Conservation (phyloP, 2,797 vertebrate genomes). For the Gephyroberyx darwinii region DNA sequence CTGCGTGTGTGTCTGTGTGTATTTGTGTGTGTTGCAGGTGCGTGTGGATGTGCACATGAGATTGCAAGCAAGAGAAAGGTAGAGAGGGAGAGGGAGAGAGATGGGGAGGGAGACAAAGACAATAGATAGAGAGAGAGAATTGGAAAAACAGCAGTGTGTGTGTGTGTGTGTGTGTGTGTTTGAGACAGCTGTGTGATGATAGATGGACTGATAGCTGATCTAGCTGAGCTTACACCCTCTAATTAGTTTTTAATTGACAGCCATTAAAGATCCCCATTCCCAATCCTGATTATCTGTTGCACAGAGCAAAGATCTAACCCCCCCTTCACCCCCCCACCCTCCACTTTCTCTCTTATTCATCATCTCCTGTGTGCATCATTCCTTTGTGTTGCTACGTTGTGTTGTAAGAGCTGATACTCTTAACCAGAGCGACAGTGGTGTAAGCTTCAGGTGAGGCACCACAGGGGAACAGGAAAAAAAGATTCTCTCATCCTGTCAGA, state of each 20-base stretch:
- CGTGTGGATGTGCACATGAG: constrained; percentile 7
- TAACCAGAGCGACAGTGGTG: too few species aligned
- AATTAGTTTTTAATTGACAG: constrained; percentile 85
- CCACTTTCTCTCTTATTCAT: constrained; percentile 31
- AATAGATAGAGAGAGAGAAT: neutral
- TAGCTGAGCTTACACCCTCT: constrained; percentile 76
- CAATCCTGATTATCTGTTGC: constrained; percentile 77
- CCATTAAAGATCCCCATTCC: constrained; percentile 81
- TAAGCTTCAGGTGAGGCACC: too few species aligned
- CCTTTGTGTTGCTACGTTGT: neutral
- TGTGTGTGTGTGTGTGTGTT: constrained; percentile 5
- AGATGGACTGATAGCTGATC: constrained; percentile 79
- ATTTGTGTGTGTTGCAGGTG: neutral
- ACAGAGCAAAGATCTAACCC: constrained; percentile 60
- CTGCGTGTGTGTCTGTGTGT: neutral
- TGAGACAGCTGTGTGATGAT: constrained; percentile 70
- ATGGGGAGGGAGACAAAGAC: constrained; percentile 12
- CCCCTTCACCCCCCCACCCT: constrained; percentile 7
- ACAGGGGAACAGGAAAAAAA: too few species aligned
- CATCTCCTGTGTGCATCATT: constrained; percentile 25
- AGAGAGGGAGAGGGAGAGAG: neutral
- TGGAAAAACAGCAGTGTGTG: neutral
- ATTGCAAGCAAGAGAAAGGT: constrained; percentile 17
- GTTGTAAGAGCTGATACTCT: too few species aligned
- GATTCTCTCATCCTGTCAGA: too few species aligned